Percentiles rank a stretch among this genome's conserved stretches.
Evolutionary conservation across 2,797 vertebrate genomes (phyloP).

Genomic region (Hyperoplus lanceolatus): DNA sequence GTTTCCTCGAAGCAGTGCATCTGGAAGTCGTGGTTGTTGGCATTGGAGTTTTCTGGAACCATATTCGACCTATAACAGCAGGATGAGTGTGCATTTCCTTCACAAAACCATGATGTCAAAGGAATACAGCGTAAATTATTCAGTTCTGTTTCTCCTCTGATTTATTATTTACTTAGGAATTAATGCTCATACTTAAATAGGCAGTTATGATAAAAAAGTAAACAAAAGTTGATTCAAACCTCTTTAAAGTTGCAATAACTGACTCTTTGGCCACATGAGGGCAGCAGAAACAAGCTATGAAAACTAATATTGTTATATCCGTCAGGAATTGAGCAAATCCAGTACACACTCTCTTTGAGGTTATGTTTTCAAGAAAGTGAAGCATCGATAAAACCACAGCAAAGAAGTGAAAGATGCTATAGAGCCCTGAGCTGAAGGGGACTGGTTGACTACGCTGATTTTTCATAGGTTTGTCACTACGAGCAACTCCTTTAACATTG

Average conservation of each 20-base stretch:
- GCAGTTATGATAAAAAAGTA: background rate
- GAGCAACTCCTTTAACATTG: background rate
- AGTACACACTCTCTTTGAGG: background rate
- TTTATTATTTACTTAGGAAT: background rate
- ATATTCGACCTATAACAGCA: slow-evolving; percentile 90
- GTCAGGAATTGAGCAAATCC: background rate
- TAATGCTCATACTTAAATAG: too few relatives aligned
- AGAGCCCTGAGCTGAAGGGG: background rate
- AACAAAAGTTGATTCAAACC: background rate
- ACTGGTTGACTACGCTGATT: background rate
- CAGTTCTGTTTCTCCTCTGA: background rate
- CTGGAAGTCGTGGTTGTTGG: slow-evolving; percentile 94
- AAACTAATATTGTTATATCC: background rate
- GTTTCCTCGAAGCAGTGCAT: slow-evolving; percentile 96
- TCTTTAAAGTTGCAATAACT: background rate
- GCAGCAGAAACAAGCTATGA: background rate
- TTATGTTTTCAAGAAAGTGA: background rate
- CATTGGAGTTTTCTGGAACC: slow-evolving; percentile 88
- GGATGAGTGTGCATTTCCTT: background rate
- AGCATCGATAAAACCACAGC: background rate
- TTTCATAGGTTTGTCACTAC: background rate
- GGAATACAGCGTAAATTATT: background rate
- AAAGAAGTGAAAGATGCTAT: background rate
- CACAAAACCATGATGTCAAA: background rate
- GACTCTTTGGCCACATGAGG: background rate